Evolutionary conservation across 2,113 vertebrate species (phyloP).

Genomic region (Jaculus jaculus): DNA sequence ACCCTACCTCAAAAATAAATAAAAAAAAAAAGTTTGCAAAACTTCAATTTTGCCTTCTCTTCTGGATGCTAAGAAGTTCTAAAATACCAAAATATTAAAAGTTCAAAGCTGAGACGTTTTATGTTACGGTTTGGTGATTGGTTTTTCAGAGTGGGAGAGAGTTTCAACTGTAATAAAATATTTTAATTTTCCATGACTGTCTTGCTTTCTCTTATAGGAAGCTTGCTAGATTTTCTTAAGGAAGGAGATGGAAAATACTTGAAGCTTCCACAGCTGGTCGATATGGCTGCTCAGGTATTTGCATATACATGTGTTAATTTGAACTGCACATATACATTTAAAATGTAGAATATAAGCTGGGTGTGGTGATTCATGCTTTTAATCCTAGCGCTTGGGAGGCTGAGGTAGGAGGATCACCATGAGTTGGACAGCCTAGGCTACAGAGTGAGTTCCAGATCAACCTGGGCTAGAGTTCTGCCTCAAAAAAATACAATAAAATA

Average conservation of each 20-base stretch:
- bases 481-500: too few relatives aligned
- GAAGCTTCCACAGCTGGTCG: constrained; percentile 94
- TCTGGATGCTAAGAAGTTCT: constrained; percentile 21
- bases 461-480: too few relatives aligned
- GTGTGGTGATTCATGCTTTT: too few relatives aligned
- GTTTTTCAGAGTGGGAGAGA: not conserved
- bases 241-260: constrained; percentile 97
- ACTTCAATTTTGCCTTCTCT: not conserved
- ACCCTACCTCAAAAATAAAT: too few relatives aligned
- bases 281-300: constrained; percentile 97
- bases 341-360: constrained; percentile 25
- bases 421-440: too few relatives aligned
- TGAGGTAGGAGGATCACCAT: too few relatives aligned
- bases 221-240: constrained; percentile 95
- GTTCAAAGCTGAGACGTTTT: constrained; percentile 30
- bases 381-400: too few relatives aligned
- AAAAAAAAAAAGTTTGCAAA: not conserved
- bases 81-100: not conserved
- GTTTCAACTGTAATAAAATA: not conserved
- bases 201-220: constrained; percentile 85
- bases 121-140: not conserved
- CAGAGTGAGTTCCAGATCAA: not conserved
- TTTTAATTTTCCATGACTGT: constrained; percentile 3
- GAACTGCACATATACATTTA: constrained; percentile 37
- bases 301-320: constrained; percentile 12